These are phyloP conservation scores for Elgaria multicarinata DNA, from an alignment of 2,113 vertebrate species.

Conservation along the genomic window DNA sequence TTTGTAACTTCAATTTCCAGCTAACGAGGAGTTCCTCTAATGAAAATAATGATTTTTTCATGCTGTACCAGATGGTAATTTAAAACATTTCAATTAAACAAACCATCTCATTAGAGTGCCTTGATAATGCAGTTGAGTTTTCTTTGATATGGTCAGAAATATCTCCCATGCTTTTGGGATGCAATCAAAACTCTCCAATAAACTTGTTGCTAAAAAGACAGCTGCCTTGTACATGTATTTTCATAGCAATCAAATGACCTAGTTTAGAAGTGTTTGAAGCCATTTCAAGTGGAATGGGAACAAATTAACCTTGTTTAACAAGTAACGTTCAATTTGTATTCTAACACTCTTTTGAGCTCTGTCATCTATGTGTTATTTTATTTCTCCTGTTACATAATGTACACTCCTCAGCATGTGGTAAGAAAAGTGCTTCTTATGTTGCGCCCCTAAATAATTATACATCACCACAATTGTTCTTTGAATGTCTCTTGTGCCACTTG, in stretches of 20 bases:
- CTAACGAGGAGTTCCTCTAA: constrained; percentile 75
- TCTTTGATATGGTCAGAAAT: constrained; percentile 80
- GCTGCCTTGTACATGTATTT: constrained; percentile 61
- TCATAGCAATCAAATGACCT: constrained; percentile 71
- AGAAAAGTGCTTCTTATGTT: constrained; percentile 35
- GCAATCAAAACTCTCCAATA: constrained; percentile 69
- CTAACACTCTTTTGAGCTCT: constrained; percentile 38
- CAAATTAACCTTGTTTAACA: constrained; percentile 78
- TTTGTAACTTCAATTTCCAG: constrained; percentile 72
- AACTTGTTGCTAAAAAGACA: constrained; percentile 68
- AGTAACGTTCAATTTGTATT: constrained; percentile 74
- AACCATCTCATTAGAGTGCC: constrained; percentile 76
- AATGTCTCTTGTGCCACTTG: neutral
- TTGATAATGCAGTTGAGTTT: constrained; percentile 71
- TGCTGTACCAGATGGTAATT: constrained; percentile 75
- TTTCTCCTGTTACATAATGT: neutral
- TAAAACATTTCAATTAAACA: constrained; percentile 79
- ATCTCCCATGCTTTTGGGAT: constrained; percentile 71
- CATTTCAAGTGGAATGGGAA: constrained; percentile 69
- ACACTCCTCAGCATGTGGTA: constrained; percentile 9
- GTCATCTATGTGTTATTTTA: constrained; percentile 49
- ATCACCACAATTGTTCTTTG: neutral
- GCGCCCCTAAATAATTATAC: neutral
- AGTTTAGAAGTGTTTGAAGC: constrained; percentile 76
- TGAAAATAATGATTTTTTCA: constrained; percentile 80